Conservation (phyloP, 2,113 vertebrate genomes). For the Donacobius atricapilla region DNA sequence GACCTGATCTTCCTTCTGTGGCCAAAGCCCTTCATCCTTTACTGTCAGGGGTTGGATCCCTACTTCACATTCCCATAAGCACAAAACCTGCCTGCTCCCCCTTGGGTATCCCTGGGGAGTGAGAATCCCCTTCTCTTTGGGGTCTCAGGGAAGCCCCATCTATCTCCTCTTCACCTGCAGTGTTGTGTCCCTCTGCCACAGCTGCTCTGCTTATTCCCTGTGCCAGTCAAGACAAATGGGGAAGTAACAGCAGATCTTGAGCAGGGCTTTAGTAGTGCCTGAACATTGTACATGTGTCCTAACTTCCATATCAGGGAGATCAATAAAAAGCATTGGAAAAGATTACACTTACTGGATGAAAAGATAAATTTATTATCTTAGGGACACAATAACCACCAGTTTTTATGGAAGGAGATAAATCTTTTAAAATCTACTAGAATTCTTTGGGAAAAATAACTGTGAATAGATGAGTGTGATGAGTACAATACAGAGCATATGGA, state of each 20-base stretch:
- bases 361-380: background rate
- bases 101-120: background rate
- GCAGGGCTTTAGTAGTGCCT: background rate
- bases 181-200: background rate
- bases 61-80: background rate
- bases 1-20: background rate
- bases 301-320: background rate
- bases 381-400: background rate
- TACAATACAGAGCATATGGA: background rate
- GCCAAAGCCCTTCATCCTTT: background rate
- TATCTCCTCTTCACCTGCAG: background rate
- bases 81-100: background rate
- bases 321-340: constrained; percentile 16
- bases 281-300: background rate
- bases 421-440: background rate
- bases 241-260: background rate
- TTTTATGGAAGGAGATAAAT: constrained; percentile 3
- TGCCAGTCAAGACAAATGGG: background rate
- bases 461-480: background rate
- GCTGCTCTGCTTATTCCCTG: background rate
- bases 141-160: background rate
- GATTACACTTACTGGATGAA: background rate
- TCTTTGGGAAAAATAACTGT: background rate
- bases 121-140: background rate
- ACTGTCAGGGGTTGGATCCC: background rate